phyloP scores from a whole-genome alignment of 1,140 invertebrate species.

The Caenorhabditis inopinata region DNA sequence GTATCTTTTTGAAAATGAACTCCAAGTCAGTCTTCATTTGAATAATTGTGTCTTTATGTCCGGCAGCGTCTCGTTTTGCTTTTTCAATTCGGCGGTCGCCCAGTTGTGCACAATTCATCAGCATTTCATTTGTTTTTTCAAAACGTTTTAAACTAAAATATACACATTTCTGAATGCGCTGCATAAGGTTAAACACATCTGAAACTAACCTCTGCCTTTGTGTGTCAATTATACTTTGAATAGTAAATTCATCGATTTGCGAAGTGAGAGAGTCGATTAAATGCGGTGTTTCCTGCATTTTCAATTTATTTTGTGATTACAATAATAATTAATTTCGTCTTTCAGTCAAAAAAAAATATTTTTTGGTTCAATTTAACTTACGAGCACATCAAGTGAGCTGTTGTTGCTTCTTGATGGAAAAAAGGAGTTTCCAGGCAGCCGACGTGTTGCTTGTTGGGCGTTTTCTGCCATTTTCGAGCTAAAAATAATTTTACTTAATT shows the following conservation, averaged over 20 bases:
- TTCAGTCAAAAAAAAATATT: too few relatives aligned
- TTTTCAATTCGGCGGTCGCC: slow-evolving; percentile 34
- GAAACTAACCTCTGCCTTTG: not conserved
- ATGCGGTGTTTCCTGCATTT: not conserved
- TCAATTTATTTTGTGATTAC: not conserved
- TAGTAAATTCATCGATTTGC: slow-evolving; percentile 31
- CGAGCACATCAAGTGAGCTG: not conserved
- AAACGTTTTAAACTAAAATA: slow-evolving; percentile 29
- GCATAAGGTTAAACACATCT: not conserved
- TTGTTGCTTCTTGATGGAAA: not conserved
- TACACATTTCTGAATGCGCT: not conserved
- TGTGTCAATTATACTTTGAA: slow-evolving; percentile 20
- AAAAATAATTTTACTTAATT: not conserved
- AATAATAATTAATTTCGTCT: too few relatives aligned
- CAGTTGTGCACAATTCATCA: slow-evolving; percentile 39
- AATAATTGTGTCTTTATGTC: slow-evolving; percentile 33
- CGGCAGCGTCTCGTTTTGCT: slow-evolving; percentile 2
- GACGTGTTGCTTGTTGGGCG: not conserved
- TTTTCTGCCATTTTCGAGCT: not conserved
- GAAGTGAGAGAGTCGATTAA: slow-evolving; percentile 27
- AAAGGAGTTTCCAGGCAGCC: not conserved
- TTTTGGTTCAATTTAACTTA: too few relatives aligned
- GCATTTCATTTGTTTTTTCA: slow-evolving; percentile 46
- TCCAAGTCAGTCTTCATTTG: slow-evolving; percentile 42
- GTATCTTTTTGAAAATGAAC: slow-evolving; percentile 46